Percentiles rank a stretch among this genome's conserved stretches.
Conservation (phyloP, 2,797 vertebrate genomes). For the Salarias fasciatus region DNA sequence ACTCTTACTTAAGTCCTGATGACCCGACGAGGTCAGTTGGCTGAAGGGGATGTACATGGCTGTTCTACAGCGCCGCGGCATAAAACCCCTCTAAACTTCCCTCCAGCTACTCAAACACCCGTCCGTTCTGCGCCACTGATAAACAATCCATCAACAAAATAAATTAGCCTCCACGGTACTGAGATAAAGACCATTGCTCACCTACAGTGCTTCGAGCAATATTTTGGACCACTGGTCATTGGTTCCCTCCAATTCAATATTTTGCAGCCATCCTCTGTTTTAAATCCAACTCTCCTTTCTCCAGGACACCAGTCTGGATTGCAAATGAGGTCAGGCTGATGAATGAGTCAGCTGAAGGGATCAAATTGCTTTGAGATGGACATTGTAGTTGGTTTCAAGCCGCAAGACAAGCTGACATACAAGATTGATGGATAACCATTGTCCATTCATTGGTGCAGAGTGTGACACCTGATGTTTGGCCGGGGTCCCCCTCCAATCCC, state of each 20-base stretch:
- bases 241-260: conserved; percentile 67
- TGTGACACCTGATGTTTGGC: conserved; percentile 78
- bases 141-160: conserved; percentile 80
- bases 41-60: conserved; percentile 74
- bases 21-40: conserved; percentile 83
- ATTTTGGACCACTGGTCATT: conserved; percentile 60
- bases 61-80: conserved; percentile 59
- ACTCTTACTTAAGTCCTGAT: conserved; percentile 87
- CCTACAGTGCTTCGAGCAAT: conserved; percentile 60
- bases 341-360: conserved; percentile 78
- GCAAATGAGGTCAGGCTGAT: conserved; percentile 80
- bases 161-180: conserved; percentile 66
- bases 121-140: conserved; percentile 72
- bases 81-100: conserved; percentile 72
- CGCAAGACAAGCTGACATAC: conserved; percentile 73
- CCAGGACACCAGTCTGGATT: conserved; percentile 55
- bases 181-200: conserved; percentile 69
- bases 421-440: conserved; percentile 83
- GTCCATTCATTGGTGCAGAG: conserved; percentile 76
- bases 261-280: conserved; percentile 50
- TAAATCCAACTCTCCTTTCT: conserved; percentile 53
- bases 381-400: conserved; percentile 79
- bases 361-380: conserved; percentile 81
- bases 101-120: conserved; percentile 70
- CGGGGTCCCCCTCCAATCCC: conserved; percentile 64